Percentiles rank a stretch among this genome's conserved stretches.
These are phyloP conservation scores for Drosophila sulfurigaster DNA, from an alignment of 1,140 invertebrate genomes.

Conservation along the genomic window DNA sequence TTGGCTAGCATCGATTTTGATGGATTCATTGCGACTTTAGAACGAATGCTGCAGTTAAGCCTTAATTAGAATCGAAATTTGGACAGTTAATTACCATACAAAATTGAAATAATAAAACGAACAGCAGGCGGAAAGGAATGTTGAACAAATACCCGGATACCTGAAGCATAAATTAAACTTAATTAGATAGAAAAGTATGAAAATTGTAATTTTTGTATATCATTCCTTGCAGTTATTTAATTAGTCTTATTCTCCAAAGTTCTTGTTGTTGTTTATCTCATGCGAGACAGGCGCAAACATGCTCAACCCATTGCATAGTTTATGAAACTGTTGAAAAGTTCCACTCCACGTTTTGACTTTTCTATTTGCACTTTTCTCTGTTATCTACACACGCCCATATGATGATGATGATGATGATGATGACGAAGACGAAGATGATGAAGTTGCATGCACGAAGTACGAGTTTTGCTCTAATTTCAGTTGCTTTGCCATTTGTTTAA, in stretches of 20 bases:
- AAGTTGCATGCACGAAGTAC: conserved; percentile 35
- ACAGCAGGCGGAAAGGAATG: background rate
- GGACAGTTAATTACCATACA: conserved; percentile 23
- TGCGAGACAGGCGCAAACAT: conserved; percentile 21
- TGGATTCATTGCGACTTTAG: conserved; percentile 38
- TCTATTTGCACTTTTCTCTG: conserved; percentile 73
- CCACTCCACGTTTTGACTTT: conserved; percentile 57
- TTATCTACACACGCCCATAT: conserved; percentile 42
- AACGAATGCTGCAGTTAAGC: conserved; percentile 44
- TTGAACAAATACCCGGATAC: conserved; percentile 2
- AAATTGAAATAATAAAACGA: background rate
- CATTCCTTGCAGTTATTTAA: conserved; percentile 13
- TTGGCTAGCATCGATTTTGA: conserved; percentile 53
- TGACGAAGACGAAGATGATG: conserved; percentile 9
- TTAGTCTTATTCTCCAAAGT: conserved; percentile 14
- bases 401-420: conserved; percentile 20
- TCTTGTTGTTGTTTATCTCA: conserved; percentile 10
- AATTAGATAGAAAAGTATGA: conserved; percentile 13
- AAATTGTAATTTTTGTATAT: conserved; percentile 26
- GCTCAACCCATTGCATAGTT: conserved; percentile 22
- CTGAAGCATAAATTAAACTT: background rate
- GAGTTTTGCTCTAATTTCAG: conserved; percentile 76
- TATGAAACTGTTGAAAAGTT: conserved; percentile 40
- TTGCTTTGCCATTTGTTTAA: conserved; percentile 70
- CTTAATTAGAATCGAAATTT: conserved; percentile 48